Evolutionary conservation across 2,113 vertebrate genomes (phyloP).

Genomic region (Pangasianodon gigas): DNA sequence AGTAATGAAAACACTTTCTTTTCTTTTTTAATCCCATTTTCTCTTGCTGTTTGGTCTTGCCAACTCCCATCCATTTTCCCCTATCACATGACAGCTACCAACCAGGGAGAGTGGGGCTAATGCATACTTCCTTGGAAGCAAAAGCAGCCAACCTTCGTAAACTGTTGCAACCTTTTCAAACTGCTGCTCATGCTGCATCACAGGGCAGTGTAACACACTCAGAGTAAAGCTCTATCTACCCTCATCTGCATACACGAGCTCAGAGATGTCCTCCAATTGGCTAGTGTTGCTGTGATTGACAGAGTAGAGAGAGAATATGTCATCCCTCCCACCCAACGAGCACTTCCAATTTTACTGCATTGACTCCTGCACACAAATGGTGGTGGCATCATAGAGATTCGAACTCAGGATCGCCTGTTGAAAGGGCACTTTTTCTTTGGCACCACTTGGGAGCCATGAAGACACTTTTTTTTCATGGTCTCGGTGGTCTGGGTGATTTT

Average conservation of each 20-base stretch:
- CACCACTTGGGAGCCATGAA: neutral
- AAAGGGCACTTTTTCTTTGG: too few relatives aligned
- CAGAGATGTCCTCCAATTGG: neutral
- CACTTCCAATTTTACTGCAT: neutral
- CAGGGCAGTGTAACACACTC: neutral
- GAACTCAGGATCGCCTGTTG: too few relatives aligned
- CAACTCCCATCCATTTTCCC: neutral
- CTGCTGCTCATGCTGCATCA: neutral
- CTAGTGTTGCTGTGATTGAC: neutral
- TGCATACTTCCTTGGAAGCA: neutral
- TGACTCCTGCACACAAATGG: too few relatives aligned
- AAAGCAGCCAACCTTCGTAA: neutral
- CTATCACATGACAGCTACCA: neutral
- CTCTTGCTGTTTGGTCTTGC: neutral
- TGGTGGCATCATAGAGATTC: too few relatives aligned
- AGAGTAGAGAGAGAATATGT: neutral
- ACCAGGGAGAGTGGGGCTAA: neutral
- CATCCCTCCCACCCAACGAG: neutral
- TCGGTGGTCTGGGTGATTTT: neutral
- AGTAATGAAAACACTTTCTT: neutral
- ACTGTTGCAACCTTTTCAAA: neutral
- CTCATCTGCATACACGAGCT: neutral
- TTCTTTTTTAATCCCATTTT: neutral
- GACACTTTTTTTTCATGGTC: neutral
- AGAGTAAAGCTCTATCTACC: neutral